Evolutionary conservation across 2,797 vertebrate species (phyloP).

Genomic region (Myotis daubentonii): DNA sequence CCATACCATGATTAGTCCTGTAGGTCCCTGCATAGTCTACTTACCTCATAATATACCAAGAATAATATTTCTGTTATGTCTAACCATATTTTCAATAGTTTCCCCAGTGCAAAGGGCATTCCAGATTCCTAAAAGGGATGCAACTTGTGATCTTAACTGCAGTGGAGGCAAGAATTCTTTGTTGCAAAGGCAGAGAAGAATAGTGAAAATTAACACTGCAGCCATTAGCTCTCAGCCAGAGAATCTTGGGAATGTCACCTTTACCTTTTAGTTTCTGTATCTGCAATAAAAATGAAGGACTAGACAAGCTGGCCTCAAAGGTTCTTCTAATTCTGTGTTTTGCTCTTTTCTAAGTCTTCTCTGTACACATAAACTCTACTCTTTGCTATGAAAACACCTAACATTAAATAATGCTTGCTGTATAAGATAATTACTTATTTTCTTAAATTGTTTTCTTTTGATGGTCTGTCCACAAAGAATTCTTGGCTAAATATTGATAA

Average conservation of each 20-base stretch:
- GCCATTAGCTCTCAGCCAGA: background rate
- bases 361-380: background rate
- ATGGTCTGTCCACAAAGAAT: conserved; percentile 2
- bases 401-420: background rate
- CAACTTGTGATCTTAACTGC: background rate
- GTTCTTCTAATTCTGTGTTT: background rate
- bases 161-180: conserved; percentile 18
- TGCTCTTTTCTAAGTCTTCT: background rate
- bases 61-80: background rate
- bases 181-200: background rate
- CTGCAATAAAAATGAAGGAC: conserved; percentile 2
- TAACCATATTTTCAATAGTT: conserved; percentile 19
- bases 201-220: background rate
- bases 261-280: background rate
- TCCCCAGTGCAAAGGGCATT: background rate
- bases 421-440: background rate
- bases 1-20: background rate
- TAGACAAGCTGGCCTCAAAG: background rate
- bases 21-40: background rate
- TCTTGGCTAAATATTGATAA: conserved; percentile 13
- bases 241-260: background rate
- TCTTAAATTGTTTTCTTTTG: conserved; percentile 31
- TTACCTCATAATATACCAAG: conserved; percentile 7
- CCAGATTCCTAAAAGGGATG: background rate
- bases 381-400: background rate